phyloP scores from a whole-genome alignment of 2,113 vertebrate species.

The Mastomys coucha region DNA sequence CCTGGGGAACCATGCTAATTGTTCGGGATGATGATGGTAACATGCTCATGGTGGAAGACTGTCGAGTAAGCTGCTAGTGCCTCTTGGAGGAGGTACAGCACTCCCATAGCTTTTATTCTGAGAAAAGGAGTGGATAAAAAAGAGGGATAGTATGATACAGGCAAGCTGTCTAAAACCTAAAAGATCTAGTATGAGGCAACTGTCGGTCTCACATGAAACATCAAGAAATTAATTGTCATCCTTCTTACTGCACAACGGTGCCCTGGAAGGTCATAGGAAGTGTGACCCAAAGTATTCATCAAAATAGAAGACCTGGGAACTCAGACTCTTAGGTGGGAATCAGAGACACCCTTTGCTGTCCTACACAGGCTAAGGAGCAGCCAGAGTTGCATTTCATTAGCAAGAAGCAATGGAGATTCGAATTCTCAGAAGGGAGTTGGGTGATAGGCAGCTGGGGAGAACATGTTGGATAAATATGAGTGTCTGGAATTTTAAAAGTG shows the following conservation, averaged over 20 bases:
- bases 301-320: no score
- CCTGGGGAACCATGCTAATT: background rate
- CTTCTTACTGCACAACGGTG: no score
- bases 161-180: background rate
- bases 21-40: background rate
- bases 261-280: no score
- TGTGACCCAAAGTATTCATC: no score
- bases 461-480: background rate
- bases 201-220: no score
- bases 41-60: background rate
- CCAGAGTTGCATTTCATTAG: background rate
- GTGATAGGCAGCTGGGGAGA: conserved; percentile 7
- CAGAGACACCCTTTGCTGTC: background rate
- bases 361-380: background rate
- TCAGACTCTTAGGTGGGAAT: background rate
- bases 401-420: background rate
- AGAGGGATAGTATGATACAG: background rate
- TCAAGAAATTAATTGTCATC: no score
- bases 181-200: no score
- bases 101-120: background rate
- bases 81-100: background rate
- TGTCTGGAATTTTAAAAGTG: conserved; percentile 51
- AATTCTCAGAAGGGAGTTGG: conserved; percentile 6
- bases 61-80: background rate
- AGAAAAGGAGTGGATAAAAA: background rate